Percentiles rank a stretch among this genome's conserved stretches.
Conservation (phyloP, 92 coral and sea anemone species). For the Siderastrea siderea region DNA sequence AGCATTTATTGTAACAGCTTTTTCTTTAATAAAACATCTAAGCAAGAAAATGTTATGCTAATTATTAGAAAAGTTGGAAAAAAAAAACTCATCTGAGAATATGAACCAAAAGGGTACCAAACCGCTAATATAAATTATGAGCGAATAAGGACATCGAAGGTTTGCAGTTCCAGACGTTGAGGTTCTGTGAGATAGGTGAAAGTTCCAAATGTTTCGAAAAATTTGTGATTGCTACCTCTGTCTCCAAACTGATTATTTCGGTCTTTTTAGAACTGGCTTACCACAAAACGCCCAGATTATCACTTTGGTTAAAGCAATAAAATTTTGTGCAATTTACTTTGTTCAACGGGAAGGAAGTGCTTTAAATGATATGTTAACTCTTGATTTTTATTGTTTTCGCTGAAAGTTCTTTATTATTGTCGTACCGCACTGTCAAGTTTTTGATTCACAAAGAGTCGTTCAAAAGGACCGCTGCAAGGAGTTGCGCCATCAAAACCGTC, state of each 20-base stretch:
- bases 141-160: neutral
- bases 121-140: neutral
- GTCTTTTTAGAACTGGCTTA: conserved; percentile 9
- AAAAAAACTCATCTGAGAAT: no score
- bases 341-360: conserved; percentile 34
- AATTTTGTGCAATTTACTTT: conserved; percentile 1
- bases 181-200: neutral
- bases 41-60: no score
- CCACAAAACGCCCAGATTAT: conserved; percentile 34
- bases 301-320: conserved; percentile 41
- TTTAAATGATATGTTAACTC: conserved; percentile 31
- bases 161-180: neutral
- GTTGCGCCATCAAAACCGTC: neutral
- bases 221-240: neutral
- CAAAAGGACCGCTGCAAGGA: conserved; percentile 35
- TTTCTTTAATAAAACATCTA: no score
- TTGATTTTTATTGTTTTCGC: conserved; percentile 1
- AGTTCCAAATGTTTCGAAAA: neutral
- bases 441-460: neutral
- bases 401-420: neutral
- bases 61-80: no score
- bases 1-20: no score
- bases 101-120: neutral
- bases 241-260: conserved; percentile 5
- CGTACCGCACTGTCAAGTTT: conserved; percentile 11